A percentile compares a stretch with the other conserved stretches of the same genome.
phyloP scores from a whole-genome alignment of 2,113 vertebrate genomes.

The Puffinus mauretanicus region DNA sequence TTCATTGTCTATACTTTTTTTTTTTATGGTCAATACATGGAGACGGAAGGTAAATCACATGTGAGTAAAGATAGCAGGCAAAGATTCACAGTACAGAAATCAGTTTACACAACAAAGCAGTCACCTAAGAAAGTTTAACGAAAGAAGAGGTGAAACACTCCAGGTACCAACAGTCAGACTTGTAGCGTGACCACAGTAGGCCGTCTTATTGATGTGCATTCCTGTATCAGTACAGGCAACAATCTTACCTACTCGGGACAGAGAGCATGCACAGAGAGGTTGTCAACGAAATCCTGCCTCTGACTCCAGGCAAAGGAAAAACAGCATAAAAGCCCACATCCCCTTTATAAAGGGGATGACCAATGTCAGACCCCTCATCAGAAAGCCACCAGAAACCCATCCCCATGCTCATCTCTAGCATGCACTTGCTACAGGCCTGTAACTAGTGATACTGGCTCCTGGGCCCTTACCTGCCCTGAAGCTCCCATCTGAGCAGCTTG shows the following conservation, averaged over 20 bases:
- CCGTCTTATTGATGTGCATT: background rate
- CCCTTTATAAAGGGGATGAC: background rate
- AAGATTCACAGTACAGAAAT: slow-evolving; percentile 31
- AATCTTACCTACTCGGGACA: background rate
- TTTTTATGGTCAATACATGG: background rate
- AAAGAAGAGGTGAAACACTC: background rate
- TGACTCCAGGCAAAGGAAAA: background rate
- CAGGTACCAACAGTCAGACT: slow-evolving; percentile 19
- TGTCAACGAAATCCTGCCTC: slow-evolving; percentile 34
- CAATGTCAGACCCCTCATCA: background rate
- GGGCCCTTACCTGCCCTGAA: slow-evolving; percentile 84
- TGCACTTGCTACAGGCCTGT: slow-evolving; percentile 45
- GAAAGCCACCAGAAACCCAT: background rate
- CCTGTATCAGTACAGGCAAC: slow-evolving; percentile 6
- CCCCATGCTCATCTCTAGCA: slow-evolving; percentile 58
- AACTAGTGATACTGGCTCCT: background rate
- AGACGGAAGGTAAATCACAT: slow-evolving; percentile 17
- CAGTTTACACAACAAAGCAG: slow-evolving; percentile 21
- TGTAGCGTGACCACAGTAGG: background rate
- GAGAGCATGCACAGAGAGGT: slow-evolving; percentile 4
- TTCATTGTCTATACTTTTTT: background rate
- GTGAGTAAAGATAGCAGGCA: slow-evolving; percentile 29
- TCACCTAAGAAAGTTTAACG: background rate
- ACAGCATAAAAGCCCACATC: background rate
- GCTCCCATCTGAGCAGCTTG: slow-evolving; percentile 79